Conservation (phyloP, 1,140 invertebrate genomes). For the Gryon sp. region DNA sequence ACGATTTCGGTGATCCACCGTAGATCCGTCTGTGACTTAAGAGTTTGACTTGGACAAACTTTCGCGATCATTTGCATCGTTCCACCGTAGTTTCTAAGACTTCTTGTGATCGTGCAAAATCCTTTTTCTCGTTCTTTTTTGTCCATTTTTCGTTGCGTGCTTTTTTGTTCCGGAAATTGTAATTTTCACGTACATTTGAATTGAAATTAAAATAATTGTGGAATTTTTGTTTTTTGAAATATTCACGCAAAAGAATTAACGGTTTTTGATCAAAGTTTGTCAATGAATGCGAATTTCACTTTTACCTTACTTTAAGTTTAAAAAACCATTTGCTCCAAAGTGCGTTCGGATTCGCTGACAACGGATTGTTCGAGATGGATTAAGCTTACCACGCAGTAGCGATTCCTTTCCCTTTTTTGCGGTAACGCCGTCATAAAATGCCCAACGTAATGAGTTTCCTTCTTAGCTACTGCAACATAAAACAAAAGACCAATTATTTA, state of each 20-base stretch:
- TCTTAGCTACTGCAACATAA: slow-evolving; percentile 1
- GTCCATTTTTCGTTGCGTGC: too few relatives aligned
- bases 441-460: slow-evolving; percentile 1
- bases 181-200: slow-evolving; percentile 21
- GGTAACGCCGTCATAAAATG: slow-evolving; percentile 12
- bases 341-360: slow-evolving; percentile 26
- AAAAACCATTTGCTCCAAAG: slow-evolving; percentile 29
- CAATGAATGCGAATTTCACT: slow-evolving; percentile 2
- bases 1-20: slow-evolving; percentile 14
- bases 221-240: too few relatives aligned
- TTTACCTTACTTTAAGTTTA: slow-evolving; percentile 20
- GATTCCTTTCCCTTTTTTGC: slow-evolving; percentile 48
- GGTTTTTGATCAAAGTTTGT: too few relatives aligned
- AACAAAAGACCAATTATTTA: slow-evolving; percentile 32
- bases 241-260: too few relatives aligned
- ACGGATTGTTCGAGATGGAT: slow-evolving; percentile 31
- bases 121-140: not conserved
- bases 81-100: slow-evolving; percentile 9
- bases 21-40: too few relatives aligned
- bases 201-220: too few relatives aligned
- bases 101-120: slow-evolving; percentile 3
- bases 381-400: slow-evolving; percentile 20
- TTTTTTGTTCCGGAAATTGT: slow-evolving; percentile 1
- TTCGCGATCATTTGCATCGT: too few relatives aligned
- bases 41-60: too few relatives aligned